Evolutionary conservation across 2,797 vertebrate species (phyloP).

Genomic region (Danio jaintianensis): DNA sequence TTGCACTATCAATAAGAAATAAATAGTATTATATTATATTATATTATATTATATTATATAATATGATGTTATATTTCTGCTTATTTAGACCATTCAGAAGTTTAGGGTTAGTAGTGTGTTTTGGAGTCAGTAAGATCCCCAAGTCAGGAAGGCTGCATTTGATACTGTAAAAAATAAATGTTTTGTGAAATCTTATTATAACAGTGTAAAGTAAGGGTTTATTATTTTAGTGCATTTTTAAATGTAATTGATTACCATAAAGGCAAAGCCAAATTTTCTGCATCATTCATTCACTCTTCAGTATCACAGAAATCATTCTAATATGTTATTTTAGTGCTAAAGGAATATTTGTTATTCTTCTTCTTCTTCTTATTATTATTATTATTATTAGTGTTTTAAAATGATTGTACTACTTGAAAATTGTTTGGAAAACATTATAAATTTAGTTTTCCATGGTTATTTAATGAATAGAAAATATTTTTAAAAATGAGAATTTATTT

Average conservation of each 20-base stretch:
- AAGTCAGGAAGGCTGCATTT: neutral
- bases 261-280: neutral
- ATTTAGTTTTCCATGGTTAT: neutral
- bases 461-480: neutral
- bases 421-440: neutral
- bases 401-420: no score
- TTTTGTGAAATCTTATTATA: neutral
- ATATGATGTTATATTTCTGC: neutral
- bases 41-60: neutral
- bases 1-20: slow-evolving; percentile 1
- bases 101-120: neutral
- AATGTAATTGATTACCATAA: neutral
- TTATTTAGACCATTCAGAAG: neutral
- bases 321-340: neutral
- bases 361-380: neutral
- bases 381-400: neutral
- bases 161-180: neutral
- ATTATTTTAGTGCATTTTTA: neutral
- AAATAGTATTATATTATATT: neutral
- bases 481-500: neutral
- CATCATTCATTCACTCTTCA: neutral
- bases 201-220: neutral
- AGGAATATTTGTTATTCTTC: neutral
- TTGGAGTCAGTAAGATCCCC: neutral
- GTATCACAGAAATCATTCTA: neutral